Conservation (phyloP, 2,113 vertebrate species). For the Coracopsis vasa region DNA sequence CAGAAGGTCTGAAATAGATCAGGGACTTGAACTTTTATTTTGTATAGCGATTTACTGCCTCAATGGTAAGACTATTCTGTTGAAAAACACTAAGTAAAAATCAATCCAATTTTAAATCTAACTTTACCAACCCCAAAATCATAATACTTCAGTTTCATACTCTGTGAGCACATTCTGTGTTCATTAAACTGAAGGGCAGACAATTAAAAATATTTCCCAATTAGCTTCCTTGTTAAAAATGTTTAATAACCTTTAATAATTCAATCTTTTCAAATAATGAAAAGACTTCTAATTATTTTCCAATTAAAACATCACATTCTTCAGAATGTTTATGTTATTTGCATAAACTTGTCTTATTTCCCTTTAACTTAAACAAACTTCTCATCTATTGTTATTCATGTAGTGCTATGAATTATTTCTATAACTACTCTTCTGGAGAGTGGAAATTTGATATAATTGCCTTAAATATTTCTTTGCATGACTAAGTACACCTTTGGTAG, state of each 20-base stretch:
- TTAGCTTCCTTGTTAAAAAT: neutral
- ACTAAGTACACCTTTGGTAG: constrained; percentile 16
- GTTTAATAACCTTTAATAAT: neutral
- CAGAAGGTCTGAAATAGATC: neutral
- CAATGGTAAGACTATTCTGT: neutral
- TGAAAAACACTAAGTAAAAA: neutral
- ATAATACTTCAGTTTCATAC: neutral
- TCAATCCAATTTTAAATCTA: neutral
- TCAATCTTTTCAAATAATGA: neutral
- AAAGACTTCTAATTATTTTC: constrained; percentile 29
- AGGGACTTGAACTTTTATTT: neutral
- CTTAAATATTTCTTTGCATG: constrained; percentile 40
- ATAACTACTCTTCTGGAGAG: neutral
- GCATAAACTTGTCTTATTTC: neutral
- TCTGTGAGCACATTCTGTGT: neutral
- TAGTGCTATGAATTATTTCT: constrained; percentile 13
- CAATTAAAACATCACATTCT: constrained; percentile 13
- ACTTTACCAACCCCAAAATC: neutral
- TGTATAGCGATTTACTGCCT: neutral
- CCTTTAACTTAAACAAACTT: constrained; percentile 34
- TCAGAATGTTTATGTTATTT: constrained; percentile 6
- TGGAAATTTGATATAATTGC: constrained; percentile 3
- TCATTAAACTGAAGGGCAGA: neutral
- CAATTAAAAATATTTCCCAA: neutral
- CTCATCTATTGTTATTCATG: neutral